Evolutionary conservation across 2,797 vertebrate species (phyloP).

Genomic region (Glyptemys insculpta): DNA sequence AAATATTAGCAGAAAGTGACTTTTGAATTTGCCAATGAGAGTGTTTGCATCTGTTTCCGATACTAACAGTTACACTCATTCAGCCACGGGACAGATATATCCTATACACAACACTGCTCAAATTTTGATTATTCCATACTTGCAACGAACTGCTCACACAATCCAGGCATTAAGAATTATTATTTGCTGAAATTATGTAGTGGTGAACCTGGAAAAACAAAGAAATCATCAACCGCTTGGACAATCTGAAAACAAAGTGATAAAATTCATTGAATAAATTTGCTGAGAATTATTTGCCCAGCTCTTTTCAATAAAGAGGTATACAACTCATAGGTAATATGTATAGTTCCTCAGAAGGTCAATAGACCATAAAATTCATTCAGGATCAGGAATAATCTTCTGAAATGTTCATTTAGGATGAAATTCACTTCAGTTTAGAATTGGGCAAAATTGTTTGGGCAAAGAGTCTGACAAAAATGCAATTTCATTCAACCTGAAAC

Average conservation of each 20-base stretch:
- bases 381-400: not conserved
- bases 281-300: not conserved
- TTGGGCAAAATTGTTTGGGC: not conserved
- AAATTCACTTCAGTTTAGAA: not conserved
- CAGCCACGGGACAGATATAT: not conserved
- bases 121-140: not conserved
- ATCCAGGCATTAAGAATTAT: not conserved
- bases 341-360: not conserved
- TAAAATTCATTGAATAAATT: not conserved
- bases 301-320: not conserved
- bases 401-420: not conserved
- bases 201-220: not conserved
- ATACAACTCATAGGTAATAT: not conserved
- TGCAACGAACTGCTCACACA: not conserved
- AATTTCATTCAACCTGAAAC: not conserved
- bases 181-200: not conserved
- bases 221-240: not conserved
- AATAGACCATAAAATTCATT: not conserved
- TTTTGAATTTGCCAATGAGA: not conserved
- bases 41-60: not conserved
- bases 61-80: not conserved
- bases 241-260: constrained; percentile 1
- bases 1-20: not conserved
- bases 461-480: not conserved
- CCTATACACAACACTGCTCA: not conserved